Base-by-base conservation (phyloP, 2,888 invertebrate species). In the Chromoteleia sp. region DNA sequence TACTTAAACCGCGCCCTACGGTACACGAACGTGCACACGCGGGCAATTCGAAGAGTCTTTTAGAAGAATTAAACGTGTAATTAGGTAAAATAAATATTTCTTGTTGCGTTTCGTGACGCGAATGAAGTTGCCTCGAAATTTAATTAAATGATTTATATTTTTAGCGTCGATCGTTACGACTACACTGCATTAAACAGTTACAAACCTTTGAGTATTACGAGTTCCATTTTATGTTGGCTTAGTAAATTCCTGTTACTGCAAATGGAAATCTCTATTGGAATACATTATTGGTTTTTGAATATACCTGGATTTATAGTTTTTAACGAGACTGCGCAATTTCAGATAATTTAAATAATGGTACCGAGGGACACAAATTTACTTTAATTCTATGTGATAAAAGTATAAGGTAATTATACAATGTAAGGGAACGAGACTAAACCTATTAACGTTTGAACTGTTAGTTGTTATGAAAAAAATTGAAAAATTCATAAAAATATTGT, bases 11-110 rank as follows among this genome's bases (percentile, higher is more conserved):
- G 41, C 56, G 14, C 45, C 67, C 30, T 19, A 54, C 43, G 41
- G 56, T 29, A 70, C 36, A 15, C 39, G 14, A 48, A 58, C 19
- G 19, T 15, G 17, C 10, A 48, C 45, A 50, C 48, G 58, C 33
- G 48, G 45, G 48, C 48, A 70, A 70, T 14, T 25, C 58, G 15
- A 48, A 50, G 7, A 58, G 36, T 50, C 45, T 48, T 48, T 71
- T 30, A 17, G 10, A 54, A 54, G 36, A 74, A 56, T 52, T 63
- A 45, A 54, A 43, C 61, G 39, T 73, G 50, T 61, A 73, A 61
- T 73, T 73, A 61, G 19, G 30, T 15, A 73, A 73, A 61, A 61
- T 71, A 71, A 73, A 73, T 52, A 54, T 43, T 61, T 63, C 43
- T 56, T 36, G 21, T 73, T 15, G 33, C 21, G 19, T 52, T 61